Evolutionary conservation across 2,888 invertebrate species (phyloP), one percentile per base, ranked within the genome.

Genomic region (Dicyrtoma fusca): DNA sequence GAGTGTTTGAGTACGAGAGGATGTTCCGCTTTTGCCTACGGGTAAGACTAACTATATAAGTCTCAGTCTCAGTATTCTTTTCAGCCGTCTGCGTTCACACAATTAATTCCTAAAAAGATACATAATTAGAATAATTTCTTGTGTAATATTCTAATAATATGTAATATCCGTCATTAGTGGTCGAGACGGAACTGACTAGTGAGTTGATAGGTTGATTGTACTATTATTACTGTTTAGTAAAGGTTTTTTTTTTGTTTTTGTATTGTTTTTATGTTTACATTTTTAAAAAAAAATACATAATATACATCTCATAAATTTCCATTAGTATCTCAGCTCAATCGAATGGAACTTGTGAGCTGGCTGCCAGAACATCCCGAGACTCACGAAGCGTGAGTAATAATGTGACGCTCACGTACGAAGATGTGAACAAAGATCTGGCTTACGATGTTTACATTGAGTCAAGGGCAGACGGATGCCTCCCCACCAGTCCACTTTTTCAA

Each of bases 11-110:
- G 51, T 6, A 76, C 76, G 2, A 70, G 69, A 59, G 77, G 77
- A 19, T 79, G 79, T 68, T 76, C 77, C 53, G 79, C 79, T 13
- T 78, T 79, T 53, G 79, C 79, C 13, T 79, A 64, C 53, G 78
- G 79, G 77, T 79, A 73, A 73, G 65, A 21, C 25, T 3, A 47
- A 13, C 8, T 44, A 44, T 8, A 44, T 11, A 44, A 44, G 45
- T 44, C 45, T 13, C 45, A 11, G 10, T 11, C 13, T 44, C 45
- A 44, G 8, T 13, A 44, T 44, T 11, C 13, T 44, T 44, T 44
- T 11, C 45, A 8, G 10, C 8, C 45, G 8, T 44, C 45, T 13
- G 8, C 45, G 13, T 44, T 44, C 10, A 44, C 8, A 11, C 13
- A 44, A 13, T 13, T 44, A 13, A 11, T n/a, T n/a, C n/a, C n/a